Evolutionary conservation across 2,797 vertebrate genomes (phyloP).

Genomic region (Zalophus californianus): DNA sequence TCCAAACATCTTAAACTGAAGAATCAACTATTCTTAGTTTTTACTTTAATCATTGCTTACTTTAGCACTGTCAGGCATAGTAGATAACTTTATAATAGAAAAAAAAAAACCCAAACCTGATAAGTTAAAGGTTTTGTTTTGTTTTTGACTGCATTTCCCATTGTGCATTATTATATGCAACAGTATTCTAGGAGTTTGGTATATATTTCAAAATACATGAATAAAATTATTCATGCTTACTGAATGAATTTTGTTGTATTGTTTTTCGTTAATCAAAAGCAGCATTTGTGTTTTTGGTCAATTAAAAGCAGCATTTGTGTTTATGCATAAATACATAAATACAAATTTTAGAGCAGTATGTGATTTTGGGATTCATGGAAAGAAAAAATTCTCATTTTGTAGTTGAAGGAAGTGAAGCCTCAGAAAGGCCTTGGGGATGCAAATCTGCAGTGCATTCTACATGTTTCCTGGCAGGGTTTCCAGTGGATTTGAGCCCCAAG

Average conservation of each 20-base stretch:
- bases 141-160: background rate
- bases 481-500: background rate
- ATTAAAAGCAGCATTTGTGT: conserved; percentile 42
- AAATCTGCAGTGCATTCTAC: conserved; percentile 29
- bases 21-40: conserved; percentile 35
- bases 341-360: background rate
- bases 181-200: conserved; percentile 30
- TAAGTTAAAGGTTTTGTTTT: conserved; percentile 10
- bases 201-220: conserved; percentile 57
- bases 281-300: conserved; percentile 48
- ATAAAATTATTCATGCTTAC: conserved; percentile 25
- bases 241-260: conserved; percentile 13
- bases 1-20: conserved; percentile 21
- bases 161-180: conserved; percentile 35
- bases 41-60: background rate
- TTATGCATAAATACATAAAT: conserved; percentile 45
- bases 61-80: background rate
- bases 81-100: conserved; percentile 37
- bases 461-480: background rate
- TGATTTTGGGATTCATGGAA: conserved; percentile 57
- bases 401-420: background rate
- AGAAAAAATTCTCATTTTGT: conserved; percentile 39
- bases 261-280: conserved; percentile 40
- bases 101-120: background rate
- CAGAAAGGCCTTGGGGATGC: background rate